Evolutionary conservation across 2,113 vertebrate genomes (phyloP).

Genomic region (Clarias batrachus): DNA sequence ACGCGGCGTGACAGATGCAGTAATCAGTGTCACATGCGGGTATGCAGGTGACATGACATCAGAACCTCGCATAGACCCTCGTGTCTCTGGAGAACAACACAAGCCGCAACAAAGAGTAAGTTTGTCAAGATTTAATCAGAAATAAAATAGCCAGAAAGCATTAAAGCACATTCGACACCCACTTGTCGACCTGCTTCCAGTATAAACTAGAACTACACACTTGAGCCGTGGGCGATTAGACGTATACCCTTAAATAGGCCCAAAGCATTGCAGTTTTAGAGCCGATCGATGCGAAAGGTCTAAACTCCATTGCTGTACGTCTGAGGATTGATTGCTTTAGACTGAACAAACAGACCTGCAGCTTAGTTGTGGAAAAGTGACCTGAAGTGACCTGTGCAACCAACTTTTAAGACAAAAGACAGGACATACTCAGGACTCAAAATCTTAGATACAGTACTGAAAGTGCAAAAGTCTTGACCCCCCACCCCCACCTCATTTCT

Average conservation of each 20-base stretch:
- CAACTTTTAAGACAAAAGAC: too few species aligned
- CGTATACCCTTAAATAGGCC: background rate
- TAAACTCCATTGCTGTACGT: background rate
- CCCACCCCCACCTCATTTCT: too few species aligned
- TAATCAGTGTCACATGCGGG: background rate
- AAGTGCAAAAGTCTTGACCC: too few species aligned
- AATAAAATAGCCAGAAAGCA: background rate
- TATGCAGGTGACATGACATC: background rate
- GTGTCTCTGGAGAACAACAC: background rate
- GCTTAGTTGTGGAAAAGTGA: background rate
- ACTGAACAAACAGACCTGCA: background rate
- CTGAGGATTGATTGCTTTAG: slow-evolving; percentile 2
- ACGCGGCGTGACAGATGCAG: background rate
- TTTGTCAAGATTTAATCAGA: background rate
- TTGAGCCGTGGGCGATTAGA: background rate
- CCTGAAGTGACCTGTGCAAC: background rate
- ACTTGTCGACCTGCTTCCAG: background rate
- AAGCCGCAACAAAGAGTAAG: background rate
- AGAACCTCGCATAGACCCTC: background rate
- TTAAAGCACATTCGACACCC: background rate
- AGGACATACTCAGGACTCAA: too few species aligned
- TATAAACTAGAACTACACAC: background rate
- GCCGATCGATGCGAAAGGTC: slow-evolving; percentile 14
- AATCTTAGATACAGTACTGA: too few species aligned
- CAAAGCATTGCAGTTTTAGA: background rate